Percentiles rank a stretch among this genome's conserved stretches.
phyloP scores from a whole-genome alignment of 2,888 invertebrate genomes.

The Archips xylosteana region DNA sequence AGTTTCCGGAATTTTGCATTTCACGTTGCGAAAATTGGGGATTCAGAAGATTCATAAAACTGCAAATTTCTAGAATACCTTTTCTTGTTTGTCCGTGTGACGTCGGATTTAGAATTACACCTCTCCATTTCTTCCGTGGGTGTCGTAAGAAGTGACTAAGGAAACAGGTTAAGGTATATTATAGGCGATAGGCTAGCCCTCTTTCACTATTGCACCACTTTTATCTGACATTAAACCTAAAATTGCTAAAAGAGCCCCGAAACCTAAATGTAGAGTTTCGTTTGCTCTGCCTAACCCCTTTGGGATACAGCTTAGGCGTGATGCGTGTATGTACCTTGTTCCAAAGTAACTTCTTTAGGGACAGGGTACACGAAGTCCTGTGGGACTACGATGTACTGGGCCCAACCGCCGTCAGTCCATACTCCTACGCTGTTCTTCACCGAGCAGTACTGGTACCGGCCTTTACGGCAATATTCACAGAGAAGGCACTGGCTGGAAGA shows the following conservation, averaged over 20 bases:
- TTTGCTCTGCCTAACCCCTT: too few relatives aligned
- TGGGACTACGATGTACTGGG: conserved; percentile 80
- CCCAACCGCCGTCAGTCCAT: conserved; percentile 85
- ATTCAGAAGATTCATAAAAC: not conserved
- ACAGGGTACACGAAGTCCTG: conserved; percentile 77
- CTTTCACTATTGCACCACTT: too few relatives aligned
- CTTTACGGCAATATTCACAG: conserved; percentile 80
- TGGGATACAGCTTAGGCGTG: too few relatives aligned
- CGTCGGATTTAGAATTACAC: too few relatives aligned
- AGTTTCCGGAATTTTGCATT: not conserved
- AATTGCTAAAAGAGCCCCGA: too few relatives aligned
- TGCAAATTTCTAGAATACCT: not conserved
- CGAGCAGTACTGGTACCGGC: conserved; percentile 84
- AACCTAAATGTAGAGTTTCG: too few relatives aligned
- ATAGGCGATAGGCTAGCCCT: too few relatives aligned
- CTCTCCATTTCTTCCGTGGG: too few relatives aligned
- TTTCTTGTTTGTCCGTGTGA: too few relatives aligned
- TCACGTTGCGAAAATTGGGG: not conserved
- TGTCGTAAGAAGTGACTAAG: too few relatives aligned
- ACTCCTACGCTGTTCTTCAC: conserved; percentile 83
- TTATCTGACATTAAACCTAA: too few relatives aligned
- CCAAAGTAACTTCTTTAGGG: conserved; percentile 66
- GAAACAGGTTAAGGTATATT: too few relatives aligned
- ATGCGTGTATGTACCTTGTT: conserved; percentile 64
- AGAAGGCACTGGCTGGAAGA: conserved; percentile 76